Base-by-base conservation (phyloP, 2,888 invertebrate genomes). In the Lithophane semibrunnea region DNA sequence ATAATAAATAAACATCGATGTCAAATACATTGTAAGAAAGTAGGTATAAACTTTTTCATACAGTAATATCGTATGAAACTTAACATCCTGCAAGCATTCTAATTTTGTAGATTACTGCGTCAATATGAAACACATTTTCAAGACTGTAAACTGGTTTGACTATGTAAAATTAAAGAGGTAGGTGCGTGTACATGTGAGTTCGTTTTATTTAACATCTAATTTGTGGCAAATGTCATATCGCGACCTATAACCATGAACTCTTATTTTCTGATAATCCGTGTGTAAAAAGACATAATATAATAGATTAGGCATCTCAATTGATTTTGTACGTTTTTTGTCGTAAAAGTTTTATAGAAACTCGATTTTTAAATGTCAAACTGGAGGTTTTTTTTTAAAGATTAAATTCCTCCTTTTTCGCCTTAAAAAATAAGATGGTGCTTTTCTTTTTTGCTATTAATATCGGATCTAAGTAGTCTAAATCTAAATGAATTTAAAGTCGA, bases 211-310 rank as follows among this genome's bases (percentile, higher is more conserved):
- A 24, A 67, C 42, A 64, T 64, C 47, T 68, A 79, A 83, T 74
- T 74, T 66, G 10, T 8, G 78, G 52, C 56, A 83, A 82, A 82
- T 75, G 83, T 72, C 82, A 79, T 64, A 24, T 61, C 21, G 24
- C 49, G 68, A 82, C 75, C 79, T 79, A 64, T 60, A 67, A 67
- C 70, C 79, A 37, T 70, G 75, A 79, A 60, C 65, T 75, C 3
- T 42, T 12, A 60, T 74, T 29, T 82, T 67, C n/a, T 52, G 44
- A 58, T 63, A 70, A 58, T 60, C 44, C 52, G 12, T 42, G 42
- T 29, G 9, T 47, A 54, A 82, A 73, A 78, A 61, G 0, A 73
- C 56, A 37, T 37, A 29, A 54, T 47, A 61, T 60, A 44, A 65
- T 24, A 4, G 9, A 52, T 18, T 37, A 42, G 44, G 42, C 49